Conservation (phyloP, 2,888 invertebrate species). For the Malthinus flaveolus region DNA sequence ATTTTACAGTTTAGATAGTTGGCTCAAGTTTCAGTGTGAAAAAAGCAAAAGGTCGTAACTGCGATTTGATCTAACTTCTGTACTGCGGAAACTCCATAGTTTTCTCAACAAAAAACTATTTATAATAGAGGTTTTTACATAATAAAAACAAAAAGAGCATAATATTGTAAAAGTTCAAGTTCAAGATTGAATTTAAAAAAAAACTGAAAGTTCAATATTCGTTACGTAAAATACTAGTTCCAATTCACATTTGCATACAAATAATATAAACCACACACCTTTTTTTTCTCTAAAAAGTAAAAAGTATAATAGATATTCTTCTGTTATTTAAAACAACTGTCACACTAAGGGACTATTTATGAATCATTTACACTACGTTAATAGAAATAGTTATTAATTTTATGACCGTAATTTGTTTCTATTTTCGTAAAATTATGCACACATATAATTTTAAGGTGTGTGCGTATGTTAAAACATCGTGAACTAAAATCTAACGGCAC, state of each 20-base stretch:
- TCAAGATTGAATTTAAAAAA: too few species aligned
- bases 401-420: conserved; percentile 6
- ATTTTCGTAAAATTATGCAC: conserved; percentile 4
- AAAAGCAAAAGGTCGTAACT: too few species aligned
- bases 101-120: too few species aligned
- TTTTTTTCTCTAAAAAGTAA: background rate
- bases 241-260: background rate
- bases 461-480: conserved; percentile 2
- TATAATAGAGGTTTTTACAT: too few species aligned
- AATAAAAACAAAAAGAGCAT: too few species aligned
- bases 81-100: too few species aligned
- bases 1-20: too few species aligned
- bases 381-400: conserved; percentile 6
- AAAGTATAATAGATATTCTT: background rate
- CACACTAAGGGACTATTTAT: conserved; percentile 3
- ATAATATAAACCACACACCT: background rate
- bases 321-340: conserved; percentile 1
- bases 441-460: conserved; percentile 8
- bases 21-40: too few species aligned
- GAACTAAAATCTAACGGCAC: conserved; percentile 5
- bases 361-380: conserved; percentile 7
- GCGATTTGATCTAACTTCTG: too few species aligned
- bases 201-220: too few species aligned
- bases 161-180: too few species aligned
- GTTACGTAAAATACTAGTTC: background rate